These are phyloP conservation scores for Elachura formosa DNA, from an alignment of 2,113 vertebrate species.

Conservation along the genomic window DNA sequence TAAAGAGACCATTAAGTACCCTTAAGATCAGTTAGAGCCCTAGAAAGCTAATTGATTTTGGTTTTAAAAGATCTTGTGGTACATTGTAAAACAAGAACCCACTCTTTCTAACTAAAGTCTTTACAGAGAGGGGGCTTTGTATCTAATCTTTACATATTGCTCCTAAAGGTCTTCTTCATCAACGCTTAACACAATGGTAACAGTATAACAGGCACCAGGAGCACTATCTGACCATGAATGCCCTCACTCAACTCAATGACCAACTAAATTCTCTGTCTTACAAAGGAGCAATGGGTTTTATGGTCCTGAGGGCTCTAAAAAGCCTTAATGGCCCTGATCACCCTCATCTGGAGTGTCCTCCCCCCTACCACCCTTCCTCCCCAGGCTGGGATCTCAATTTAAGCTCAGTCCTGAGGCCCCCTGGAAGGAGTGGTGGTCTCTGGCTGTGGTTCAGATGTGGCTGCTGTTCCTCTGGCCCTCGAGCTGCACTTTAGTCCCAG, in stretches of 20 bases:
- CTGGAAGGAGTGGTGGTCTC: rapidly evolving
- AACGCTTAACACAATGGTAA: neutral
- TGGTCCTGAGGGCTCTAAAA: neutral
- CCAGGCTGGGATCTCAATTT: neutral
- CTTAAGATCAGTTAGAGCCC: neutral
- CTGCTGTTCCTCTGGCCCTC: too few relatives aligned
- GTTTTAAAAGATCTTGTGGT: neutral
- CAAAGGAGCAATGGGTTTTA: neutral
- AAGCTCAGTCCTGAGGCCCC: neutral
- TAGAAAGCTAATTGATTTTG: neutral
- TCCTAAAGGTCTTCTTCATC: neutral
- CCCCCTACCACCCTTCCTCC: too few relatives aligned
- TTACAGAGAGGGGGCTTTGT: neutral
- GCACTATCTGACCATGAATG: neutral
- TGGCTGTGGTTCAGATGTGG: rapidly evolving
- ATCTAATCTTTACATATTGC: neutral
- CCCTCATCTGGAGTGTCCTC: neutral
- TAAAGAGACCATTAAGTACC: neutral
- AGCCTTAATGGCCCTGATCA: neutral
- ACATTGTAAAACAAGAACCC: neutral
- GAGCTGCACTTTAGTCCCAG: rapidly evolving
- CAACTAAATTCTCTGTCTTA: neutral
- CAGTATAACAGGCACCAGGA: neutral
- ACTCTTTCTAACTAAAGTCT: neutral
- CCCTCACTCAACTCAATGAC: neutral